phyloP scores from a whole-genome alignment of 2,113 vertebrate genomes.

The Micronycteris hirsuta region DNA sequence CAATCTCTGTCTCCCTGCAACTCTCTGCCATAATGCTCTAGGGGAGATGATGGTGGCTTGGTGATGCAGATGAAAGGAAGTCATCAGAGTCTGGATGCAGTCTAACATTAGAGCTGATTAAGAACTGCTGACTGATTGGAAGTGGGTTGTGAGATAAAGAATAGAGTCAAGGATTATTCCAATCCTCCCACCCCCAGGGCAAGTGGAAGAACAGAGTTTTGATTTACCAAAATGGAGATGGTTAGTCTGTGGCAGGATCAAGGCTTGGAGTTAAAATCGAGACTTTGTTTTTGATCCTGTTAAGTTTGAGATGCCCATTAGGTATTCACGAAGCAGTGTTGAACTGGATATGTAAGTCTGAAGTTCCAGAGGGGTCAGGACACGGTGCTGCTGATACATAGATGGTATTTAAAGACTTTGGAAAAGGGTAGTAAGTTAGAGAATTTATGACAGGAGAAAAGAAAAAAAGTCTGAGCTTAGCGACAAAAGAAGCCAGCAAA shows the following conservation, averaged over 20 bases:
- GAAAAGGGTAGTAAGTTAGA: not conserved
- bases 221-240: not conserved
- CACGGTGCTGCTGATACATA: not conserved
- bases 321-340: not conserved
- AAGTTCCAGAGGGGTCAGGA: not conserved
- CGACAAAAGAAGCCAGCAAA: not conserved
- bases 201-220: not conserved
- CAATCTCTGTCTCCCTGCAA: not conserved
- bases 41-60: not conserved
- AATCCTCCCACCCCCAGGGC: too few species aligned
- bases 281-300: not conserved
- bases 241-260: not conserved
- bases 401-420: not conserved
- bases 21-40: not conserved
- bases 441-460: not conserved
- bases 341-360: not conserved
- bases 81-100: not conserved
- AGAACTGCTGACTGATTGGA: not conserved
- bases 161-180: not conserved
- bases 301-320: not conserved
- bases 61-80: not conserved
- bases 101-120: not conserved
- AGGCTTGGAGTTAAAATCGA: not conserved
- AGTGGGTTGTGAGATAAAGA: not conserved
- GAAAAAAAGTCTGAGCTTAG: not conserved